Evolutionary conservation across 2,113 vertebrate species (phyloP), one percentile per base, ranked within the genome.

Genomic region (Ceratotherium simum): DNA sequence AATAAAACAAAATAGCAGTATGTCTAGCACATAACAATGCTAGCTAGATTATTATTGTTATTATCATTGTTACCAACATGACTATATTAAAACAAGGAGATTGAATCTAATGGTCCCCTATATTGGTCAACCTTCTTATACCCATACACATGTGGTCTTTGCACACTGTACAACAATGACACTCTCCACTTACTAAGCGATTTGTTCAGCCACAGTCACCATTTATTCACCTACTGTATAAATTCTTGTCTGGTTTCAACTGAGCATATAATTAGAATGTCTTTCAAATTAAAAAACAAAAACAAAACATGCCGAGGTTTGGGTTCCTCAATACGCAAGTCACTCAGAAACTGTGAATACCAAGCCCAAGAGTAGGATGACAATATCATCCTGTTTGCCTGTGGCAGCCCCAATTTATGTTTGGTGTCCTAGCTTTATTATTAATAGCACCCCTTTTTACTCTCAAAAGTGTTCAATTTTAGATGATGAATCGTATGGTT

Each of bases 161-260:
- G 11, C 64, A 2, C 39, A 62, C 31, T 95, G 20, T 36, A 60
- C 6, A 78, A 14, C 8, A 56, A 3, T 75, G 36, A 46, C 16
- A 90, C 76, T 97, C 51, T 75, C 31, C 21, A 27, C 54, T 90
- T 39, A 56, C 79, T 73, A 36, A 58, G 72, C 91, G 54, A 86
- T 82, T 85, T 93, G 23, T 89, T 29, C 79, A 92, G 39, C 31
- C 14, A 58, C 8, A 46, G 39, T 95, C 33, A 97, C 90, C 31
- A 92, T 18, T 90, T 85, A 94, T 88, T 81, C 64, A 62, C 72
- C 42, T 36, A 46, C 2, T 62, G 29, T 56, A 65, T 76, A 76
- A 95, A 54, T 82, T 93, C 17, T 91, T 48, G 17, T 33, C n/a
- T 90, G 48, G 31, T 90, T 96, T 95, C 75, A 95, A 91, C 5